phyloP scores from a whole-genome alignment of 2,888 invertebrate genomes.

The Meliscaeva auricollis region DNA sequence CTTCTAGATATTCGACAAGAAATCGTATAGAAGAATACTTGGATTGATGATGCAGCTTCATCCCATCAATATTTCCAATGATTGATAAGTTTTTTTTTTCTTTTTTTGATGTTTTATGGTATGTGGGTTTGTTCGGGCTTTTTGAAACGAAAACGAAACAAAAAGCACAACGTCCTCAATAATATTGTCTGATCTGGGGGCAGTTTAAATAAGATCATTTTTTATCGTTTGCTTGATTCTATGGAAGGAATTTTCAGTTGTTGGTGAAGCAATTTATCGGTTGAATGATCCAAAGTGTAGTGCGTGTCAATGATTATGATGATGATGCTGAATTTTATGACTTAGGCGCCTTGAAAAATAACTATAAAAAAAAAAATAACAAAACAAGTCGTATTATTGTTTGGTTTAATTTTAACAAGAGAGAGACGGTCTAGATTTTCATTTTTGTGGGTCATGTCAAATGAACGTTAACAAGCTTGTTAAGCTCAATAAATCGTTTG shows the following conservation, averaged over 20 bases:
- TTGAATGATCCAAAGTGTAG: slow-evolving; percentile 18
- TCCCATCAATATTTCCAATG: slow-evolving; percentile 20
- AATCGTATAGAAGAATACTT: not conserved
- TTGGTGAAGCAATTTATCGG: slow-evolving; percentile 41
- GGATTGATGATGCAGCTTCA: slow-evolving; percentile 32
- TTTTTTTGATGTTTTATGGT: slow-evolving; percentile 33
- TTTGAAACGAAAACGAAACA: not conserved
- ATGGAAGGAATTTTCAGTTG: slow-evolving; percentile 45
- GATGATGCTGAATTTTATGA: slow-evolving; percentile 31
- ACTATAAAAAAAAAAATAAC: not conserved
- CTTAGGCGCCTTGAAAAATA: slow-evolving; percentile 47
- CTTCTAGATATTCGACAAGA: slow-evolving; percentile 4
- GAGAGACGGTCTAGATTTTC: slow-evolving; percentile 21
- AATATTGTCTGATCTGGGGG: too few species aligned
- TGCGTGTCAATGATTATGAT: slow-evolving; percentile 38
- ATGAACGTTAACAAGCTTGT: slow-evolving; percentile 45
- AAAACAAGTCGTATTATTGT: slow-evolving; percentile 49
- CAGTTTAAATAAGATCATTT: slow-evolving; percentile 53
- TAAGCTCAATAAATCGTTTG: slow-evolving; percentile 12
- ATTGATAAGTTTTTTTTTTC: slow-evolving; percentile 69
- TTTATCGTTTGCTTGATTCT: slow-evolving; percentile 35
- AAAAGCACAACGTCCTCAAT: slow-evolving; percentile 47
- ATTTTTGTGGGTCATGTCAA: slow-evolving; percentile 55
- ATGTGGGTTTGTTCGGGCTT: slow-evolving; percentile 31
- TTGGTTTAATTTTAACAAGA: slow-evolving; percentile 33